Percentiles rank a stretch among this genome's conserved stretches.
These are phyloP conservation scores for human (Homo sapiens) DNA, from an alignment of 2,113 vertebrate species.

Conservation along the genomic window DNA sequence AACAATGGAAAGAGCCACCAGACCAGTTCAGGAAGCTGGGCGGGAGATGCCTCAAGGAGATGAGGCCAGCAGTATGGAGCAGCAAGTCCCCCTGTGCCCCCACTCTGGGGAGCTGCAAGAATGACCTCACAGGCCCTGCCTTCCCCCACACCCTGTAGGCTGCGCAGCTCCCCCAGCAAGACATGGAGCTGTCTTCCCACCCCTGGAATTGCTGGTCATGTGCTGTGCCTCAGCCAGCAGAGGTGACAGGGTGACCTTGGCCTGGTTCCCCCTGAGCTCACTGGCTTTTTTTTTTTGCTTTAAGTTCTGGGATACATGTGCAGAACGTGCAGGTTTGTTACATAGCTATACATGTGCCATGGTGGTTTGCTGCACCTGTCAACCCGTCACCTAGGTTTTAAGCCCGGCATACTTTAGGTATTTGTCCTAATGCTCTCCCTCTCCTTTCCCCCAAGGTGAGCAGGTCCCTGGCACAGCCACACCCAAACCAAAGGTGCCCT, in stretches of 20 bases:
- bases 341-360: too few species aligned
- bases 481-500: background rate
- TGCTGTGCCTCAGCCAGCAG: background rate
- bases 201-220: too few species aligned
- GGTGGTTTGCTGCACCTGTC: too few species aligned
- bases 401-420: too few species aligned
- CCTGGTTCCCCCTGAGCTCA: background rate
- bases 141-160: too few species aligned
- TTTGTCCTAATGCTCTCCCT: too few species aligned
- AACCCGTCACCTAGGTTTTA: too few species aligned
- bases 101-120: fast-evolving
- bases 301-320: too few species aligned
- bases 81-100: background rate
- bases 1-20: background rate
- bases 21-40: background rate
- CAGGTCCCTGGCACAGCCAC: background rate
- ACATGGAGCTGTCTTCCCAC: background rate
- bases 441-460: too few species aligned
- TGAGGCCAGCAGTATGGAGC: background rate
- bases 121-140: fast-evolving
- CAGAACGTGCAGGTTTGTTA: too few species aligned
- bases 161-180: fast-evolving
- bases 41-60: background rate
- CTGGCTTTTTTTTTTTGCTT: too few species aligned
- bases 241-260: background rate